Evolutionary conservation across 2,888 invertebrate species (phyloP).

Genomic region (Perizoma flavofasciatum): DNA sequence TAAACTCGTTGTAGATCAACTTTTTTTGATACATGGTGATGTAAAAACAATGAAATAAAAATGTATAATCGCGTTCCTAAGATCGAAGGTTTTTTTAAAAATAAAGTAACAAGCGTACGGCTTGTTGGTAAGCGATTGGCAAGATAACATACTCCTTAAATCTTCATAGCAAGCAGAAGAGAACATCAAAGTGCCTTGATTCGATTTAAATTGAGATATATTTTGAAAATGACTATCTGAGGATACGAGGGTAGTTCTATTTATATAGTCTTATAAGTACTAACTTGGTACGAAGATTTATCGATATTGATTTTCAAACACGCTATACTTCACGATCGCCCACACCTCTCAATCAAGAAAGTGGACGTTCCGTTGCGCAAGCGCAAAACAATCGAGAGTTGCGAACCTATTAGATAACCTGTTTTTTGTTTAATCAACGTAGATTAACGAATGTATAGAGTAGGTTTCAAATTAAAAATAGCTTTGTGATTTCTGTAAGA

Average conservation of each 20-base stretch:
- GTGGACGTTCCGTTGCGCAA: conserved; percentile 72
- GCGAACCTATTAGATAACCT: conserved; percentile 68
- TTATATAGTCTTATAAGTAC: no score
- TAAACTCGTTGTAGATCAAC: conserved; percentile 58
- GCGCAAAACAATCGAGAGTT: conserved; percentile 71
- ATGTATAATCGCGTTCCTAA: no score
- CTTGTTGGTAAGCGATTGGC: no score
- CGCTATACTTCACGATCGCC: conserved; percentile 42
- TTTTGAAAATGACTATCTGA: background rate
- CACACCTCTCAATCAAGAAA: conserved; percentile 59
- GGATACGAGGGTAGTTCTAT: no score
- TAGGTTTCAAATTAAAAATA: background rate
- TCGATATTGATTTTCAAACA: conserved; percentile 31
- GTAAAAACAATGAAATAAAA: background rate
- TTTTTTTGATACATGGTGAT: conserved; percentile 59
- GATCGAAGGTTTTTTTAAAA: no score
- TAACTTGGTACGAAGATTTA: conserved; percentile 13
- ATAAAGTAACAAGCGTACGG: no score
- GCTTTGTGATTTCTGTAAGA: no score
- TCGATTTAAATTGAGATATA: background rate
- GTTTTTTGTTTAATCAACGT: conserved; percentile 53
- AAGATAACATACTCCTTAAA: no score
- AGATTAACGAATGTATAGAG: conserved; percentile 47
- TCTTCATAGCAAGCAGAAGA: no score
- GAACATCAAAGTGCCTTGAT: no score